A percentile compares a stretch with the other conserved stretches of the same genome.
Evolutionary conservation across 53 echinoderm and acorn worm genomes (phyloP).

Genomic region (Holothuria leucospilota): DNA sequence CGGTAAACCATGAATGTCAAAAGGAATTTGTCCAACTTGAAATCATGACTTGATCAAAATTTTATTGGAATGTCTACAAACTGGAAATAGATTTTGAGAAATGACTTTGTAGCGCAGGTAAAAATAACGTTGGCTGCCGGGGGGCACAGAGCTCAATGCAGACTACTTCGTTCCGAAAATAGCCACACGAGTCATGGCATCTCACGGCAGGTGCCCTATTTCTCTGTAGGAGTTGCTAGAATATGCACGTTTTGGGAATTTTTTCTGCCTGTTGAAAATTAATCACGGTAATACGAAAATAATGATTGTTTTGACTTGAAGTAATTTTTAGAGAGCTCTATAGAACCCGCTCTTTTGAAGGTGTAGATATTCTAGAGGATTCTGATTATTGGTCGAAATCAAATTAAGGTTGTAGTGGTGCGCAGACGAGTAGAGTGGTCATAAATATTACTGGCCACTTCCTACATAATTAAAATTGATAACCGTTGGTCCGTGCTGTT

Average conservation of each 20-base stretch:
- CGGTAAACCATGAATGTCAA: conserved; percentile 25
- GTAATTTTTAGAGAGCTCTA: no score
- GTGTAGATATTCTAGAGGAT: no score
- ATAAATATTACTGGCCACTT: no score
- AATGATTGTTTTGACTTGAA: no score
- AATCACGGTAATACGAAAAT: no score
- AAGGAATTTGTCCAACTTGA: not conserved
- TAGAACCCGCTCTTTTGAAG: no score
- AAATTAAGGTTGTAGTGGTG: no score
- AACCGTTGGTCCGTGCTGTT: no score
- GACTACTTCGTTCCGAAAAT: conserved; percentile 8
- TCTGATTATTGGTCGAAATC: no score
- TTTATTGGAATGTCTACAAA: conserved; percentile 10
- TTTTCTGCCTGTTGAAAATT: no score
- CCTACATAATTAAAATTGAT: no score
- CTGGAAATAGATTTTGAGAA: not conserved
- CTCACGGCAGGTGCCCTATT: not conserved
- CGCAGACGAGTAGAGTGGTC: no score
- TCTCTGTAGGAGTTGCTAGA: conserved; percentile 3
- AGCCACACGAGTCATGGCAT: not conserved
- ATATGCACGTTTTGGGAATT: not conserved
- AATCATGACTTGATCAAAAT: conserved; percentile 32
- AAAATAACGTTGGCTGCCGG: not conserved
- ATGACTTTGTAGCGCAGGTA: not conserved
- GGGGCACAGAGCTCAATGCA: not conserved